These are phyloP conservation scores for Apus apus DNA, from an alignment of 2,113 vertebrate species.

Conservation along the genomic window DNA sequence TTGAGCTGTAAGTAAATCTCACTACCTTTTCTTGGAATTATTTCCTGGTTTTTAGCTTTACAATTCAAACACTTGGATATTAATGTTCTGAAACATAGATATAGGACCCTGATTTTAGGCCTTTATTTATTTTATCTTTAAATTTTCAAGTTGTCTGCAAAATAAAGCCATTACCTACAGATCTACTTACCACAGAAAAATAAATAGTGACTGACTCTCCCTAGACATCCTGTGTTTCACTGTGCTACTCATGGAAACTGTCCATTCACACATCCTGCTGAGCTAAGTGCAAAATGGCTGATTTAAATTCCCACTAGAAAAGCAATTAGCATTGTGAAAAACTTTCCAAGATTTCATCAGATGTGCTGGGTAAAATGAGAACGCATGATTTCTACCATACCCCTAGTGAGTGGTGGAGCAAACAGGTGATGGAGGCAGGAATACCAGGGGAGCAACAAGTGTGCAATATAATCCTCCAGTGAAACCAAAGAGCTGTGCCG, in stretches of 20 bases:
- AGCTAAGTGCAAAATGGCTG: background rate
- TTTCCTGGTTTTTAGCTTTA: background rate
- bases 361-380: background rate
- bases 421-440: background rate
- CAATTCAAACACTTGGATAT: background rate
- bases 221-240: background rate
- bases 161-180: background rate
- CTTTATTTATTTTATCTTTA: background rate
- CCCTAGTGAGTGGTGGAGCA: background rate
- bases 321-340: slow-evolving; percentile 7
- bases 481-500: background rate
- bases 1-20: background rate
- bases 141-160: background rate
- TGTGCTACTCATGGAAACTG: background rate
- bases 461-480: background rate
- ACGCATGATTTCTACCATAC: background rate
- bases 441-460: background rate
- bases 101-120: background rate
- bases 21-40: background rate
- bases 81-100: background rate
- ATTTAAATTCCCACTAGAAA: slow-evolving; percentile 17
- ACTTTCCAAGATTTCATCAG: background rate
- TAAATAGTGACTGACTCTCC: background rate
- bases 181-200: background rate
- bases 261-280: background rate